These are phyloP conservation scores for Doryteuthis pealeii DNA, from an alignment of 1,140 invertebrate genomes.

Conservation along the genomic window DNA sequence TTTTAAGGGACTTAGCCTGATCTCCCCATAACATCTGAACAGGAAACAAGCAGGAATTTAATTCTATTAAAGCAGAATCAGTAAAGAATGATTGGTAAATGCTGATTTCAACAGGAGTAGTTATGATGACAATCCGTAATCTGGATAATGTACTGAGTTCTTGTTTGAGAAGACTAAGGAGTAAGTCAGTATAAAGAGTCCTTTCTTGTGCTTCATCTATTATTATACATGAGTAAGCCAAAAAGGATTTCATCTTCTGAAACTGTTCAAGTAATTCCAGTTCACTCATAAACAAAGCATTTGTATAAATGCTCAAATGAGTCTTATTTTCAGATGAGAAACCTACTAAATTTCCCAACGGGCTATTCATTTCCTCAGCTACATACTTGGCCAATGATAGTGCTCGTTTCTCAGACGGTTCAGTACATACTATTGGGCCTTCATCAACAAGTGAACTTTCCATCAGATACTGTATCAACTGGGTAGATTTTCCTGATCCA, in stretches of 20 bases:
- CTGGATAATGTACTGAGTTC: constrained; percentile 40
- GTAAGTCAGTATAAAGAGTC: constrained; percentile 90
- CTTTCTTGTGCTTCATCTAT: constrained; percentile 98
- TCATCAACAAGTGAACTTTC: constrained; percentile 62
- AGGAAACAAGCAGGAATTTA: constrained; percentile 80
- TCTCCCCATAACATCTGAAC: constrained; percentile 88
- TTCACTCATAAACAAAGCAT: constrained; percentile 98
- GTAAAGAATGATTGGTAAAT: constrained; percentile 72
- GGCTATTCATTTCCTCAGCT: constrained; percentile 43
- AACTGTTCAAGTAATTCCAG: constrained; percentile 96
- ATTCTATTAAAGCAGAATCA: constrained; percentile 93
- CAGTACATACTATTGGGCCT: constrained; percentile 73
- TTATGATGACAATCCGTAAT: constrained; percentile 51
- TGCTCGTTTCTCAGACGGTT: constrained; percentile 55
- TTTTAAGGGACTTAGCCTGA: constrained; percentile 77
- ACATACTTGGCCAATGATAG: constrained; percentile 50
- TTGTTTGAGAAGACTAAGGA: constrained; percentile 79
- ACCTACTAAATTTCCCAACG: constrained; percentile 48
- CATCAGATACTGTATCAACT: constrained; percentile 52
- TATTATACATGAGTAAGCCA: constrained; percentile 78
- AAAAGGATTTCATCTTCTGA: constrained; percentile 66
- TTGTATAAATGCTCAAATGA: constrained; percentile 67
- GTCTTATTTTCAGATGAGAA: constrained; percentile 71
- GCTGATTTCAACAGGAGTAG: constrained; percentile 63
- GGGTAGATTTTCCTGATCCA: constrained; percentile 77